These are phyloP conservation scores for Lutjanus argentimaculatus DNA, from an alignment of 2,797 vertebrate species.

Conservation along the genomic window DNA sequence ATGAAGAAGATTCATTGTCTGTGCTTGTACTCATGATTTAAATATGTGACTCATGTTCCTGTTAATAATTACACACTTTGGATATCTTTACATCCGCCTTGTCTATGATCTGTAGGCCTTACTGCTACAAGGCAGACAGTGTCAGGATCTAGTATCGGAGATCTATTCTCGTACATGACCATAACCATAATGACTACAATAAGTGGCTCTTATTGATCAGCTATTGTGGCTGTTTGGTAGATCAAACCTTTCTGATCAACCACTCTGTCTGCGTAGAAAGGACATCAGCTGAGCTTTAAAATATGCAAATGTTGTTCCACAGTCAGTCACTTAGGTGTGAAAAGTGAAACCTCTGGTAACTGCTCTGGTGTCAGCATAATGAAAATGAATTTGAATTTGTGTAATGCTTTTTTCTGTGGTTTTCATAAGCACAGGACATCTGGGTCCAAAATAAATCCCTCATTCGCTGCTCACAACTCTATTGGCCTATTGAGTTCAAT, in stretches of 20 bases:
- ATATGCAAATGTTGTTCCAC: slow-evolving; percentile 48
- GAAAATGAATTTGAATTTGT: slow-evolving; percentile 28
- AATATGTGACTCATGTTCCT: background rate
- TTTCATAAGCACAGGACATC: background rate
- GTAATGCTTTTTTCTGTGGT: background rate
- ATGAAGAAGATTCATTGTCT: slow-evolving; percentile 7
- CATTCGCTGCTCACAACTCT: background rate
- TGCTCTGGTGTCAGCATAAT: slow-evolving; percentile 24
- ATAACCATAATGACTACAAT: slow-evolving; percentile 37
- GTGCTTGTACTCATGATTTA: background rate
- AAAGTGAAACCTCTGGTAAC: slow-evolving; percentile 13
- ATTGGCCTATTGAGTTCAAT: background rate
- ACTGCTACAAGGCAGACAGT: background rate
- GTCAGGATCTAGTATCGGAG: slow-evolving; percentile 1
- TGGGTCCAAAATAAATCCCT: background rate
- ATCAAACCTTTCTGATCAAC: slow-evolving; percentile 19
- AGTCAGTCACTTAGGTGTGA: slow-evolving; percentile 28
- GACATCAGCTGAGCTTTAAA: slow-evolving; percentile 27
- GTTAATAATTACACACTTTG: background rate
- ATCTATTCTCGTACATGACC: slow-evolving; percentile 27
- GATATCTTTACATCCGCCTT: background rate
- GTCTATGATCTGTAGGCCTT: background rate
- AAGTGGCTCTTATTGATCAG: slow-evolving; percentile 55
- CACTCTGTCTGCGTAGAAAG: slow-evolving; percentile 29
- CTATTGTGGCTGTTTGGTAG: slow-evolving; percentile 19